Percentiles rank a stretch among this genome's conserved stretches.
These are phyloP conservation scores for Pseudonaja textilis DNA, from an alignment of 2,113 vertebrate genomes.

Conservation along the genomic window DNA sequence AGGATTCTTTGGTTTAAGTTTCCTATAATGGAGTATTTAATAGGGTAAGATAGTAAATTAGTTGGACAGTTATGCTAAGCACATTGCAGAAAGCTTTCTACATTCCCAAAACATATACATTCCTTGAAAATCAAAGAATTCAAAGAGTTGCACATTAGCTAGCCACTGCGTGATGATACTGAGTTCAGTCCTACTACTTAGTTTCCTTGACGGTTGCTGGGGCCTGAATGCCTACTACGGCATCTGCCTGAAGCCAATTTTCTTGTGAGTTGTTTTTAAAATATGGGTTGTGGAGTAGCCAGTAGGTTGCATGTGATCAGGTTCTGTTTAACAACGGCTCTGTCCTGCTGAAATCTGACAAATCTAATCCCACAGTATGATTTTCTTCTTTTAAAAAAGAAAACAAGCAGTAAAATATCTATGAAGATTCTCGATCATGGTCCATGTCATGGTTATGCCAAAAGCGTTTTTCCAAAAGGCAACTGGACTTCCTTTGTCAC, in stretches of 20 bases:
- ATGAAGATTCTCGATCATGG: no score
- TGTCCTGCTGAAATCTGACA: background rate
- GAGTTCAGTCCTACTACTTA: background rate
- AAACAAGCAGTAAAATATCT: background rate
- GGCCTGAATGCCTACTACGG: background rate
- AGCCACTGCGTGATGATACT: background rate
- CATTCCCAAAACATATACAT: background rate
- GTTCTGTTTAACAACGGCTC: background rate
- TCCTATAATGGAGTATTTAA: background rate
- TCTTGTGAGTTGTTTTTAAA: background rate
- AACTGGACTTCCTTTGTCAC: no score
- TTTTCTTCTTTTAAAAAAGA: background rate
- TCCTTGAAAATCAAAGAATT: background rate
- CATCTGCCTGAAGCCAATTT: background rate
- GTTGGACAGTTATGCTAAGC: background rate
- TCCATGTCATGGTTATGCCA: no score
- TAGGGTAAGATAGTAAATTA: background rate
- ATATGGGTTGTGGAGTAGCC: background rate
- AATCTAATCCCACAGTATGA: background rate
- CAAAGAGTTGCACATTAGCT: background rate
- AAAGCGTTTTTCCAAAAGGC: no score
- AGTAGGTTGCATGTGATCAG: background rate
- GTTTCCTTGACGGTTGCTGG: background rate
- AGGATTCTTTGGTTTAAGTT: background rate
- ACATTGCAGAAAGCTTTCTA: background rate